phyloP scores from a whole-genome alignment of 2,888 invertebrate species.

The Heliconius aoede region DNA sequence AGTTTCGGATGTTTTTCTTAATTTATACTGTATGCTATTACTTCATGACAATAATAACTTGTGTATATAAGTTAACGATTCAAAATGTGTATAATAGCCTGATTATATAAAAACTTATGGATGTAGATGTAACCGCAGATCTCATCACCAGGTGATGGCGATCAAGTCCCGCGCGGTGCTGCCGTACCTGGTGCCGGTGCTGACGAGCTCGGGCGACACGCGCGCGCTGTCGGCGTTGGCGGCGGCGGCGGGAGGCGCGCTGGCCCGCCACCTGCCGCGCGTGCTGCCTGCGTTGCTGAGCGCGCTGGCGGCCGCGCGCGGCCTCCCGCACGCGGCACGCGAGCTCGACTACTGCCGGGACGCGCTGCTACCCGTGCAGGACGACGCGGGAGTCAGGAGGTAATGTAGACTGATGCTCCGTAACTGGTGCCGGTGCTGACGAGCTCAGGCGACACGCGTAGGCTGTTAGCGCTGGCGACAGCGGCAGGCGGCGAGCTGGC shows the following conservation, averaged over 20 bases:
- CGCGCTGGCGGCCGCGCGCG: constrained; percentile 88
- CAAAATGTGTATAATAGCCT: too few species aligned
- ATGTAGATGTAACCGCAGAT: too few species aligned
- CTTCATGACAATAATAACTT: too few species aligned
- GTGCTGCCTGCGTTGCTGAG: constrained; percentile 95
- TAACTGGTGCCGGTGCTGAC: constrained; percentile 96
- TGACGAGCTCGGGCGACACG: constrained; percentile 89
- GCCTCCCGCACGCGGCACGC: constrained; percentile 85
- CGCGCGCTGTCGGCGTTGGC: constrained; percentile 97
- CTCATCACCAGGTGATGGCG: constrained; percentile 89
- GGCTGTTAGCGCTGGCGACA: constrained; percentile 89
- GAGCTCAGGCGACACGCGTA: constrained; percentile 83
- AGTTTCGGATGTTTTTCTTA: too few species aligned
- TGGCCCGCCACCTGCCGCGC: constrained; percentile 94
- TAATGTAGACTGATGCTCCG: constrained; percentile 82
- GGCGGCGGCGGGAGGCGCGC: constrained; percentile 96
- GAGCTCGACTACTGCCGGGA: constrained; percentile 96
- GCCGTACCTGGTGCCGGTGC: constrained; percentile 97
- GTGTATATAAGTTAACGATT: too few species aligned
- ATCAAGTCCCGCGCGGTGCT: constrained; percentile 97
- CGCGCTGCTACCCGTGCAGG: constrained; percentile 95
- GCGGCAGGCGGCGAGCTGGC: constrained; percentile 91
- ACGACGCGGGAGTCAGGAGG: constrained; percentile 89
- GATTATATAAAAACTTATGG: too few species aligned
- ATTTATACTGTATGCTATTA: too few species aligned